Base-by-base conservation (phyloP, 2,113 vertebrate species). In the Mobula hypostoma region DNA sequence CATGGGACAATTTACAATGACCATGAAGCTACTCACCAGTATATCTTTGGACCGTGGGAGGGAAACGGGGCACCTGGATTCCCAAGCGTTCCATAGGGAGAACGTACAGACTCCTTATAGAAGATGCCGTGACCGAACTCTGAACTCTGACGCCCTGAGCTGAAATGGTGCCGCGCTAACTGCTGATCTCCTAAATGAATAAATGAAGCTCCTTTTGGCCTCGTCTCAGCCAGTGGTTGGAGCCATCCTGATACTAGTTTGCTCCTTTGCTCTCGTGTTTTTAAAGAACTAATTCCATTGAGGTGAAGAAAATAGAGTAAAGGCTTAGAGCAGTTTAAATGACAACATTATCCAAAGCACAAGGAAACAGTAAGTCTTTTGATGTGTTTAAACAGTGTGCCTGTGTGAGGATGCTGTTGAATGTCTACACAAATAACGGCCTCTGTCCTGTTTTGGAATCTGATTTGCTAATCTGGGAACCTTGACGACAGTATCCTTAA, bases 291-390 rank as follows among this genome's bases (percentile, higher is more conserved):
- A 29, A 63, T 19, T 68, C 17, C 5, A 66, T 66, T 32, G n/a
- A 66, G 21, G 11, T n/a, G 61, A 68, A 63, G 85, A 32, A 17
- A 90, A 32, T 90, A 90, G 32, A n/a, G 21, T 88, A 63, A 90
- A 32, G n/a, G 85, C n/a, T 90, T 90, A 15, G 85, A 90, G 85
- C 85, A 68, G 29, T 63, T 32, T 66, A 68, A 90, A 90, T 90
- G 61, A 90, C 9, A 32, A 66, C 14, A 90, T 27, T 61, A 56
- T 83, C 5, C 5, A 56, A 83, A 19, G 40, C 56, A 40, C 80
- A 29, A 21, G 80, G 6, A n/a, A 88, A 88, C 58, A 88, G 56
- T 63, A 32, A 17, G 83, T 63, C 58, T 63, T 88, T 63, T 88
- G 83, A 15, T 15, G 15, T 90, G 29, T 68, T 90, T 68, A 32